Base-by-base conservation (phyloP, 2,797 vertebrate genomes). In the Buceros bicornis region DNA sequence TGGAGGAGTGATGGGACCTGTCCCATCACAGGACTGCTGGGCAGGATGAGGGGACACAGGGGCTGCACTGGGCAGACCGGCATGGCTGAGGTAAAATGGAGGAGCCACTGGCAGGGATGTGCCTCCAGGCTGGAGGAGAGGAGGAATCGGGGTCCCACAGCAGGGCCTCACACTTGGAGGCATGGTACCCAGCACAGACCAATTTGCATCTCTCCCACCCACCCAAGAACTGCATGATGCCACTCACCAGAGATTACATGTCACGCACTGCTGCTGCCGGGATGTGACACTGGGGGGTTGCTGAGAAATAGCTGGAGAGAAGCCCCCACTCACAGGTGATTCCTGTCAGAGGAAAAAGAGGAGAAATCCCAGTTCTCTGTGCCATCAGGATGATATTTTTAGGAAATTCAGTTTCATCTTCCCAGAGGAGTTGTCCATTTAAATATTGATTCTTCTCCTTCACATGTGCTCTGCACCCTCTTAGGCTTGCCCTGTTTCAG, bases 101-200 rank as follows among this genome's bases (percentile, higher is more conserved):
- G 57, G 29, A 50, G 42, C 26, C 5, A 3, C 37, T 50, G 45
- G 14, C 11, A 62, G 57, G 45, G 26, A 28, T 0, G 1, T 25
- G 43, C 11, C 22, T 62, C 51, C 10, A 8, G 62, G 50, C 33
- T 67, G 67, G 10, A 37, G 18, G 24, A 86, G 60, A n/a, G 51
- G 10, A 73, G 28, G 16, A 76, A 20, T 0, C 6, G 10, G 8
- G n/a, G 20, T 83, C 31, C 77, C 0, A 0, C 65, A 58, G 48
- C 29, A n/a, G 31, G 31, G 40, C 28, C 61, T 57, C 42, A 40
- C 31, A 12, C 72, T 40, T 67, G 31, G 51, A 73, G 60, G 19
- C 14, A 37, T 5, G 1, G 18, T 29, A 12, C 12, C 50, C 8
- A 5, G 2, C 11, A 20, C 79, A 90, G 74, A 61, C 1, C n/a